These are phyloP conservation scores for Styela clava DNA, from an alignment of 23 tunicate species.

Conservation along the genomic window DNA sequence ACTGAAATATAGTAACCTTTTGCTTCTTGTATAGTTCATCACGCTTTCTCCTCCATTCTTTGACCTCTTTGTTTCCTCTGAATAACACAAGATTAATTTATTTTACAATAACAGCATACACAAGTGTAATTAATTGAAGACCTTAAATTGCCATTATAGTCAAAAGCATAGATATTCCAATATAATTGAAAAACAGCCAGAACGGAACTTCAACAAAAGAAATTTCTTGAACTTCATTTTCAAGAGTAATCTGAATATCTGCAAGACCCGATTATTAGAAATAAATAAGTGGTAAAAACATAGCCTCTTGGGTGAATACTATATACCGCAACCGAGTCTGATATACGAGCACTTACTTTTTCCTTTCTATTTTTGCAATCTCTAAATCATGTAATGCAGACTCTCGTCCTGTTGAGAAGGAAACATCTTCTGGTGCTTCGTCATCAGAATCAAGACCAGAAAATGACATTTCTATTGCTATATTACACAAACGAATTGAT, in stretches of 20 bases:
- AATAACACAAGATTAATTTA: neutral
- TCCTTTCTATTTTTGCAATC: constrained; percentile 14
- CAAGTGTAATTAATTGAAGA: neutral
- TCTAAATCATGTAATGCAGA: constrained; percentile 29
- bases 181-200: too few species aligned
- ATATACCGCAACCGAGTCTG: too few species aligned
- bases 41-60: constrained; percentile 33
- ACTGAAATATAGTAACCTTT: too few species aligned
- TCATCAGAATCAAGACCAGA: constrained; percentile 23
- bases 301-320: too few species aligned
- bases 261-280: too few species aligned
- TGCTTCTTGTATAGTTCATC: constrained; percentile 51
- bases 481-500: neutral
- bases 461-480: neutral
- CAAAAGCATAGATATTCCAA: too few species aligned
- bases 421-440: constrained; percentile 60
- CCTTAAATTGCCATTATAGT: too few species aligned
- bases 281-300: too few species aligned
- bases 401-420: constrained; percentile 44
- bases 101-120: neutral
- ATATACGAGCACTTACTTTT: too few species aligned
- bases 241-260: too few species aligned
- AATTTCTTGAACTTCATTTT: too few species aligned
- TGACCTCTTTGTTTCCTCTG: constrained; percentile 16
- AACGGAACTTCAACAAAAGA: too few species aligned